Evolutionary conservation across 2,113 vertebrate species (phyloP).

Genomic region (Vidua macroura): DNA sequence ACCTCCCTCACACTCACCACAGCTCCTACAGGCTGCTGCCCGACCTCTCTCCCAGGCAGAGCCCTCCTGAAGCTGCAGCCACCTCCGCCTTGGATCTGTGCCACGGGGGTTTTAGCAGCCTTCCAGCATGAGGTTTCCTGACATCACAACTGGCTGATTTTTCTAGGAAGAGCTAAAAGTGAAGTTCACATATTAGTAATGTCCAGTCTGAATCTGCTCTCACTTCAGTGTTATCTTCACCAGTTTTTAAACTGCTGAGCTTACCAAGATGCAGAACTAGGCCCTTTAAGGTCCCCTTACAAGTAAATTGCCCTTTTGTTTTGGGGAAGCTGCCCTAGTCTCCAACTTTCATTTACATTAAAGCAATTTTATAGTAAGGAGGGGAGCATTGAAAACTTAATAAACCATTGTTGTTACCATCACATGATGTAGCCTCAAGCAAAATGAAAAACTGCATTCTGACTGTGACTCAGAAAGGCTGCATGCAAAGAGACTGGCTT

Average conservation of each 20-base stretch:
- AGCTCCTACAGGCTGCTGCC: not conserved
- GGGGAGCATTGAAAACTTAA: not conserved
- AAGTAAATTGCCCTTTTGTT: not conserved
- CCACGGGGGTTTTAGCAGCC: not conserved
- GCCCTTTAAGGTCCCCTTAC: not conserved
- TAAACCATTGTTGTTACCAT: not conserved
- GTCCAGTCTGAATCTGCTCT: not conserved
- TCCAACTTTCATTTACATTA: not conserved
- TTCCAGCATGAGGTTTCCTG: constrained; percentile 1
- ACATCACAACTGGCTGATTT: not conserved
- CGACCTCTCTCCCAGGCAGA: not conserved
- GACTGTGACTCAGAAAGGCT: constrained; percentile 19
- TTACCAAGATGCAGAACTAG: not conserved
- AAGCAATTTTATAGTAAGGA: not conserved
- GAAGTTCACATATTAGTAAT: not conserved
- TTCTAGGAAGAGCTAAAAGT: not conserved
- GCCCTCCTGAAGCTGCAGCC: not conserved
- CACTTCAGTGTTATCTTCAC: not conserved
- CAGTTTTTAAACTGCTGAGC: not conserved
- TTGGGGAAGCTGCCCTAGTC: not conserved
- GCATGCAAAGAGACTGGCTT: not conserved
- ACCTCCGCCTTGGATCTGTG: not conserved
- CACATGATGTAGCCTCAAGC: not conserved
- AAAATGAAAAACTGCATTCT: constrained; percentile 25
- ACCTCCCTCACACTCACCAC: not conserved